These are phyloP conservation scores for Ibidorhyncha struthersii DNA, from an alignment of 2,113 vertebrate species.

Conservation along the genomic window DNA sequence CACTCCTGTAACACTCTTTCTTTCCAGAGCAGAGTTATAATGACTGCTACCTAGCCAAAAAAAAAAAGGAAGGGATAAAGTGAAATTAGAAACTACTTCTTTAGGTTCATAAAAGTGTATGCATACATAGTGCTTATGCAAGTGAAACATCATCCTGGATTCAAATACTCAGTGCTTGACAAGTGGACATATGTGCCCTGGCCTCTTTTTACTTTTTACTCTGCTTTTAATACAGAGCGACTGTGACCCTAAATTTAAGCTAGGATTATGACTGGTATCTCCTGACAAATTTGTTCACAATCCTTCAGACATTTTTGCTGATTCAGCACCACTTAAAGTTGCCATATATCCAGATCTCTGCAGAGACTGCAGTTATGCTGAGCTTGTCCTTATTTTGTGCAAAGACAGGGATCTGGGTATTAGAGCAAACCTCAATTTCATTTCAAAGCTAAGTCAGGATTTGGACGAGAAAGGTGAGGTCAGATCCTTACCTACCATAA, in stretches of 20 bases:
- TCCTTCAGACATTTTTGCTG: constrained; percentile 18
- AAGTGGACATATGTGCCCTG: not conserved
- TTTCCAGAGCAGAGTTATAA: not conserved
- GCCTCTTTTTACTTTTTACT: not conserved
- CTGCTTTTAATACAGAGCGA: not conserved
- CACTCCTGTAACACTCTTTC: not conserved
- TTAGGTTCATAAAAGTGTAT: not conserved
- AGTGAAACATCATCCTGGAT: not conserved
- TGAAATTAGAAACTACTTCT: not conserved
- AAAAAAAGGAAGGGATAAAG: not conserved
- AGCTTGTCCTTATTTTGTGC: not conserved
- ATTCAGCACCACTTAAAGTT: not conserved
- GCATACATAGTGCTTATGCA: not conserved
- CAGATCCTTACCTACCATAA: not conserved
- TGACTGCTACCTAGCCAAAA: not conserved
- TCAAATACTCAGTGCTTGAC: not conserved
- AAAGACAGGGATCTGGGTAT: not conserved
- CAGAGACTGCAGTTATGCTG: not conserved
- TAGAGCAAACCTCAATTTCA: not conserved
- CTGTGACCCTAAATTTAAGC: not conserved
- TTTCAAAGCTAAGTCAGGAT: not conserved
- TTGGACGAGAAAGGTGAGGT: not conserved
- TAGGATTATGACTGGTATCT: not conserved
- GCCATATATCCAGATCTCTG: not conserved
- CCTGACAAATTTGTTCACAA: not conserved